Conservation (phyloP, 2,113 vertebrate genomes). For the Pseudopodoces humilis region DNA sequence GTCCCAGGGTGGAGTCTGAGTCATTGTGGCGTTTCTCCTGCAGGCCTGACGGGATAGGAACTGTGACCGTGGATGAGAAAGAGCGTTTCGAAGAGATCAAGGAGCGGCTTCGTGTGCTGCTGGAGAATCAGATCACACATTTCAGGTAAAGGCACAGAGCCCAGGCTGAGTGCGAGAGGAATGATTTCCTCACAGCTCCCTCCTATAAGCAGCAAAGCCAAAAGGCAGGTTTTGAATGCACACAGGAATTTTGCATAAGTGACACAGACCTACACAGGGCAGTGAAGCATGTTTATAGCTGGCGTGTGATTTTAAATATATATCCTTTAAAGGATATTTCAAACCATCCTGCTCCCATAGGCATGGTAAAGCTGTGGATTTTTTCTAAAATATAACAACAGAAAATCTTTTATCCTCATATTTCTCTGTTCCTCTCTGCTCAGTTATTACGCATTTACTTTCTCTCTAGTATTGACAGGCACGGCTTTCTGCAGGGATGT, state of each 20-base stretch:
- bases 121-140: slow-evolving; percentile 99
- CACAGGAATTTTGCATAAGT: not conserved
- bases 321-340: slow-evolving; percentile 12
- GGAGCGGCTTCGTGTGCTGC: slow-evolving; percentile 90
- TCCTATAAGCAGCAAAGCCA: slow-evolving; percentile 12
- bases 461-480: not conserved
- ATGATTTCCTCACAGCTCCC: slow-evolving; percentile 29
- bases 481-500: not conserved
- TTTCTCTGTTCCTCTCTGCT: not conserved
- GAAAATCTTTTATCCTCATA: not conserved
- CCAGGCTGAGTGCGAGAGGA: not conserved
- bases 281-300: not conserved
- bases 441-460: not conserved
- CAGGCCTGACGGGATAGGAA: slow-evolving; percentile 98
- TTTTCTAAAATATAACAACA: not conserved
- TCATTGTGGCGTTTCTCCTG: slow-evolving; percentile 66
- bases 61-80: slow-evolving; percentile 94
- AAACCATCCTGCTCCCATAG: not conserved
- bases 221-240: slow-evolving; percentile 27
- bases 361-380: not conserved
- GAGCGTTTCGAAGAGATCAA: slow-evolving; percentile 98
- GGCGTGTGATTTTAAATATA: slow-evolving; percentile 10
- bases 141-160: slow-evolving; percentile 85
- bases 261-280: slow-evolving; percentile 36
- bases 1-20: slow-evolving; percentile 24